phyloP scores from a whole-genome alignment of 2,888 invertebrate genomes.

The Stegana nigrithorax region DNA sequence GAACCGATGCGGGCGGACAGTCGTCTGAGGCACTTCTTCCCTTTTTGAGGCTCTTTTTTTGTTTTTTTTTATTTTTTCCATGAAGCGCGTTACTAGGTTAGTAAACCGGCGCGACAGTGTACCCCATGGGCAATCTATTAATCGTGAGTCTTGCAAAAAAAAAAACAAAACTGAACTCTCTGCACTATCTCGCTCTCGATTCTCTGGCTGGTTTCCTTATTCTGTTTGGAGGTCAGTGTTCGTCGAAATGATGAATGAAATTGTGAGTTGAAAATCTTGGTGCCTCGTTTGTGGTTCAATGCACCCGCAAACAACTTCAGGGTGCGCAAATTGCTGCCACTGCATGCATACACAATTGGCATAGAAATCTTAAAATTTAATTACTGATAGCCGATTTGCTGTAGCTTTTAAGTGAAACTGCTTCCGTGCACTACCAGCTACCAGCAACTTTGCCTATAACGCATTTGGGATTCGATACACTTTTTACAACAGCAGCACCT shows the following conservation, averaged over 20 bases:
- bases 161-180: no score
- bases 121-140: slow-evolving; percentile 26
- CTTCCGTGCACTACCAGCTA: background rate
- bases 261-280: background rate
- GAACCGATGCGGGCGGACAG: background rate
- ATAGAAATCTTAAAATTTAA: background rate
- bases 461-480: no score
- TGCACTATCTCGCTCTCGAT: background rate
- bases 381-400: background rate
- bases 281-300: background rate
- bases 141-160: slow-evolving; percentile 15
- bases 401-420: background rate
- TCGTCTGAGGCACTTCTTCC: slow-evolving; percentile 19
- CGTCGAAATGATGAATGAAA: slow-evolving; percentile 3
- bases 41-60: background rate
- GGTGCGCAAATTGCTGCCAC: background rate
- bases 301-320: no score
- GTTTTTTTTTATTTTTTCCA: background rate
- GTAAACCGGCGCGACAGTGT: slow-evolving; percentile 18
- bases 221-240: slow-evolving; percentile 11
- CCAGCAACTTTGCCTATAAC: no score
- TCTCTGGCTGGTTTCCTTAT: background rate
- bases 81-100: slow-evolving; percentile 24
- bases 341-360: background rate
- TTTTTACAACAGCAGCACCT: no score